These are phyloP conservation scores for Grus americana DNA, from an alignment of 2,113 vertebrate species.

Conservation along the genomic window DNA sequence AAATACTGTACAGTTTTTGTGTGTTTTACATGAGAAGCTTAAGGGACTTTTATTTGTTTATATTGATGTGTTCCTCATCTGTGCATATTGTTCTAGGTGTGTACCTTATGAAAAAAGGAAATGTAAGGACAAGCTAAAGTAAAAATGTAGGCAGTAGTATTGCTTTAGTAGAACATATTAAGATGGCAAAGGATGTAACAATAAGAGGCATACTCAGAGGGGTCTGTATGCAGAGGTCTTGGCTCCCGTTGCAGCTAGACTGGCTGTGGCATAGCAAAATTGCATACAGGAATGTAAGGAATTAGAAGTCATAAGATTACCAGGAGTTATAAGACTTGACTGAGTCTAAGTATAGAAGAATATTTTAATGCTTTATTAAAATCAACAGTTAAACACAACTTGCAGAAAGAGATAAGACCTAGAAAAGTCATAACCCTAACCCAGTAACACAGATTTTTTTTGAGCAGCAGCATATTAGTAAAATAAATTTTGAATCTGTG, in stretches of 20 bases:
- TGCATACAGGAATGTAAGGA: conserved; percentile 23
- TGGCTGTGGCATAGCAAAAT: conserved; percentile 17
- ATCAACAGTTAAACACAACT: neutral
- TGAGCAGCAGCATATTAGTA: neutral
- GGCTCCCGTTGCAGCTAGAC: neutral
- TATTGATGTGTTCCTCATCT: neutral
- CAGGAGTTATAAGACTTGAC: neutral
- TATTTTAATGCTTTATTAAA: conserved; percentile 11
- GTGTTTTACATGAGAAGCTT: neutral
- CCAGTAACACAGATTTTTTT: neutral
- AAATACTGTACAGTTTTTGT: neutral
- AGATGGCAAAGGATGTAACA: neutral
- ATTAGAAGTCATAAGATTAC: conserved; percentile 7
- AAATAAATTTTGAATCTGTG: neutral
- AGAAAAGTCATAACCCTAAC: neutral
- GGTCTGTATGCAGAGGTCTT: neutral
- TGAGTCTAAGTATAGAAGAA: neutral
- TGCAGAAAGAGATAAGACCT: neutral
- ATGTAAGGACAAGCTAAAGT: neutral
- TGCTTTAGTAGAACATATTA: neutral
- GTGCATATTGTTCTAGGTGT: neutral
- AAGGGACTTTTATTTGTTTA: neutral
- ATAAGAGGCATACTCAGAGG: neutral
- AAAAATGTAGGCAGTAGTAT: neutral
- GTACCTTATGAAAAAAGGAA: neutral